phyloP scores from a whole-genome alignment of 2,888 invertebrate genomes.

The Drosophila niveifrons region DNA sequence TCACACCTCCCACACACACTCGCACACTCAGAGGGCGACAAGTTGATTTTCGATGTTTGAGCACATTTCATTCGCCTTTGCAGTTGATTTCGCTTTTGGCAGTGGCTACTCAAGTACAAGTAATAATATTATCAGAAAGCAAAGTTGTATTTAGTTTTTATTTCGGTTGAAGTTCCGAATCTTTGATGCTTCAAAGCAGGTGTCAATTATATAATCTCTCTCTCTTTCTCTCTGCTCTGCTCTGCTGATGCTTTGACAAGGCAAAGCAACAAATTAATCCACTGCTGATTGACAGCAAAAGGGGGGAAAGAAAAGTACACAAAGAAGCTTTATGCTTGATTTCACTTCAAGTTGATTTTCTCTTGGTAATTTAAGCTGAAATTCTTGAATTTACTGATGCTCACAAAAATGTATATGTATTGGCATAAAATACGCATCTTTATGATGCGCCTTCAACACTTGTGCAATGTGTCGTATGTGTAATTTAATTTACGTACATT shows the following conservation, averaged over 20 bases:
- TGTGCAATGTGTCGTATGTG: neutral
- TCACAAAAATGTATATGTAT: neutral
- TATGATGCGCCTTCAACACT: neutral
- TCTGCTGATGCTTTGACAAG: constrained; percentile 38
- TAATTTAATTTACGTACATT: neutral
- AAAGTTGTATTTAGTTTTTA: constrained; percentile 46
- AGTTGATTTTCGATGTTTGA: constrained; percentile 59
- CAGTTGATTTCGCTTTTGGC: constrained; percentile 38
- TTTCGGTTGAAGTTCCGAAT: constrained; percentile 22
- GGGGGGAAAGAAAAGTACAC: neutral
- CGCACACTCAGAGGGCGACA: constrained; percentile 41
- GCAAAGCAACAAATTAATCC: constrained; percentile 62
- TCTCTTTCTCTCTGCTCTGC: neutral
- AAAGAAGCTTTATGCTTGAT: neutral
- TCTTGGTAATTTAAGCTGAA: neutral
- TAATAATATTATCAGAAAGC: constrained; percentile 61
- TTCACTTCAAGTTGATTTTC: constrained; percentile 4
- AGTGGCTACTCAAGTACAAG: constrained; percentile 49
- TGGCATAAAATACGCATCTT: neutral
- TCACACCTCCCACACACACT: constrained; percentile 49
- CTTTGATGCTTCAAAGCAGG: constrained; percentile 43
- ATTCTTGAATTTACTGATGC: neutral
- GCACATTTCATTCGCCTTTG: constrained; percentile 38
- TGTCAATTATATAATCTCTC: constrained; percentile 62
- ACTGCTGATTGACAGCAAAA: constrained; percentile 24